phyloP scores from a whole-genome alignment of 2,797 vertebrate genomes.

The Sylvilagus floridanus region DNA sequence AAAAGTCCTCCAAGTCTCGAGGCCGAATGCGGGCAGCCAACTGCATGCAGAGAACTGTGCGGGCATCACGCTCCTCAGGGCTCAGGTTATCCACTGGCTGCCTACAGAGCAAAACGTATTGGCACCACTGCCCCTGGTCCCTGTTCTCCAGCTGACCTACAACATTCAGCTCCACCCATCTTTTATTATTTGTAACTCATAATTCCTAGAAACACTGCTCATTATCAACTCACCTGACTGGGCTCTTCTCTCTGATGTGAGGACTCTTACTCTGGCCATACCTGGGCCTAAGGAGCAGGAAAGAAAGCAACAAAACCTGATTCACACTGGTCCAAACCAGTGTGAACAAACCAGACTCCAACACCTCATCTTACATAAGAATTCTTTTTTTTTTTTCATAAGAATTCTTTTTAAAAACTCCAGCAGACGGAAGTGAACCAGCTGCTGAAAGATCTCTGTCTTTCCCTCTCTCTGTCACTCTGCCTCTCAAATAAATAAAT shows the following conservation, averaged over 20 bases:
- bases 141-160: background rate
- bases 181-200: background rate
- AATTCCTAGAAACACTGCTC: background rate
- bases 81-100: slow-evolving; percentile 79
- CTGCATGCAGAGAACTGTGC: slow-evolving; percentile 86
- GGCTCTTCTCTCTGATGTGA: slow-evolving; percentile 83
- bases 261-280: slow-evolving; percentile 82
- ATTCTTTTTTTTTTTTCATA: too few species aligned
- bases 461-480: too few species aligned
- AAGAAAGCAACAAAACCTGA: slow-evolving; percentile 42
- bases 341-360: slow-evolving; percentile 1
- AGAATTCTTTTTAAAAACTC: too few species aligned
- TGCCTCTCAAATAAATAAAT: too few species aligned
- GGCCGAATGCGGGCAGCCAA: slow-evolving; percentile 84
- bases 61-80: slow-evolving; percentile 84
- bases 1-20: slow-evolving; percentile 85
- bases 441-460: too few species aligned
- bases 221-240: slow-evolving; percentile 77
- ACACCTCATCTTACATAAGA: background rate
- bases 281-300: slow-evolving; percentile 63
- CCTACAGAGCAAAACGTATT: slow-evolving; percentile 60
- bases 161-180: background rate
- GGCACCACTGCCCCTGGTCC: background rate
- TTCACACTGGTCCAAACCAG: background rate
- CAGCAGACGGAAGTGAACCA: too few species aligned